Base-by-base conservation (phyloP, 2,888 invertebrate genomes). In the Trichogramma evanescens region DNA sequence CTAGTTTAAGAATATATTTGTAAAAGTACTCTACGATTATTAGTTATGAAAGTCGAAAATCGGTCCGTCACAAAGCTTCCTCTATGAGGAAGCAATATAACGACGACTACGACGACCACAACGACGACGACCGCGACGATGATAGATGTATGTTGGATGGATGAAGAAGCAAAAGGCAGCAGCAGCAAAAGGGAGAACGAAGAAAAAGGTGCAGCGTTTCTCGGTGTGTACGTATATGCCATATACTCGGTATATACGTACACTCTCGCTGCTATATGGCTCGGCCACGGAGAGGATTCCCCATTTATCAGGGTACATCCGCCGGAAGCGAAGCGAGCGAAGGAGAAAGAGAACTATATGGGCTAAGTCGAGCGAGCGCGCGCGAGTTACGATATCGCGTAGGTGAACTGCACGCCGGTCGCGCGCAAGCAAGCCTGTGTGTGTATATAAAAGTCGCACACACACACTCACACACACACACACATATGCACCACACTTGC, bases 301-400 rank as follows among this genome's bases (percentile, higher is more conserved):
- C 69, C 73, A 75, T 75, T 77, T 76, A 77, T 75, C 75, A 73
- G 75, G 70, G 73, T 67, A 72, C 76, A 76, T 77, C 77, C 77
- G 77, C 65, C 76, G 77, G 76, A 76, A 75, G 75, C 75, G 73
- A 74, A 43, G 42, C 42, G 41, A 44, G 50, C 50, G 50, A 39
- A 8, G 50, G 8, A 26, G 26, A 26, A 26, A 26, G 26, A 26
- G 26, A 26, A 26, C 26, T 26, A 26, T 26, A 26, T 7, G 6
- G 50, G 6, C 38, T n/a, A 39, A 26, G 38, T 8, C 50, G 50
- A 49, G n/a, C 13, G 50, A 38, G 74, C 49, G 4, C 58, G 72
- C 71, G 71, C 70, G 71, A 70, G 72, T 26, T 26, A 26, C 26
- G 26, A 2, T 26, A 26, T 26, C 26, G 26, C 75, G 74, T 74